Base-by-base conservation (phyloP, 92 coral and sea anemone genomes). In the Zoanthus sociatus region DNA sequence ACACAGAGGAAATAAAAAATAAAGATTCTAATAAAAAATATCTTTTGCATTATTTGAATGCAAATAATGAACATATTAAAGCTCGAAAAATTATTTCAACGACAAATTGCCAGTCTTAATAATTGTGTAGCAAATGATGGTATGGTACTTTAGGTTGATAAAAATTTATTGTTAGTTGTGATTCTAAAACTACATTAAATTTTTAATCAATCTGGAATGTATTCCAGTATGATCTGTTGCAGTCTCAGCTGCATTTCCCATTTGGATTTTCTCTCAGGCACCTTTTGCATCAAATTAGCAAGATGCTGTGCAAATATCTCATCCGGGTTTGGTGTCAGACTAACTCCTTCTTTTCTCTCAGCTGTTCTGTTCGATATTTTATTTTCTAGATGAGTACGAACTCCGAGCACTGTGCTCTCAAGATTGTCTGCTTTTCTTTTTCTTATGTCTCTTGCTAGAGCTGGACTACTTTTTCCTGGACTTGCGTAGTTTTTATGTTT, bases 391-490 rank as follows among this genome's bases (percentile, higher is more conserved):
- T 74, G 73, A 81, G 74, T 64, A 18, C 47, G 85, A 81, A 81
- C 85, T 1, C 70, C 76, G 20, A 81, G 46, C 85, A 81, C 66
- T 63, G 85, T 81, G 18, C 63, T 45, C 31, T 81, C 85, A 47
- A 81, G 85, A 20, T 81, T 81, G 56, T 81, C 85, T n/a, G 85
- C 85, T 46, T 81, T 81, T 81, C 85, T 45, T 45, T 81, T 81
- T 13, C 85, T 81, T 12, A 31, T 64, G 7, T 81, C 85, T 66
- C 85, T 81, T 30, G 48, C 45, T 12, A 33, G 3, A 10, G 66
- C 9, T 6, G 20, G 26, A 81, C 66, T 66, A 20, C 18, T 14
- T 67, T 67, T 68, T 18, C 45, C 74, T 46, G 14, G 33, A 61
- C 73, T 45, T 60, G 17, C 85, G 66, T 21, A 66, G 37, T 16